phyloP scores from a whole-genome alignment of 2,888 invertebrate species.

The Dinocampus coccinellae region DNA sequence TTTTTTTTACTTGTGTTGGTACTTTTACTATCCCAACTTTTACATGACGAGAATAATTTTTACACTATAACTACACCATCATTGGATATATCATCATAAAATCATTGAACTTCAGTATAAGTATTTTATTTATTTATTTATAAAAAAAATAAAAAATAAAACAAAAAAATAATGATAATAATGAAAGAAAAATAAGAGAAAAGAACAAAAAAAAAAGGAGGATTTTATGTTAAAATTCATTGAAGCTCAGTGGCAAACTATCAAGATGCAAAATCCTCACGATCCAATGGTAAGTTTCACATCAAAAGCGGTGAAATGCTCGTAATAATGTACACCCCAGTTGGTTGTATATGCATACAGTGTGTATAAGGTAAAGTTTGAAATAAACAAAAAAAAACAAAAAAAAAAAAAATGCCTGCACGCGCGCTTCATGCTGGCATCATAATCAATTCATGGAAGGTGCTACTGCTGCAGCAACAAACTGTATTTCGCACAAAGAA shows the following conservation, averaged over 20 bases:
- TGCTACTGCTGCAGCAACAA: conserved; percentile 38
- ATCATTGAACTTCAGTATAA: background rate
- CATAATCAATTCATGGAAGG: conserved; percentile 60
- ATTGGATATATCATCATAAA: background rate
- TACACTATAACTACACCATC: conserved; percentile 54
- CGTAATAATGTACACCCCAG: conserved; percentile 54
- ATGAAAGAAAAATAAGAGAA: too few relatives aligned
- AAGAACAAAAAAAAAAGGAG: too few relatives aligned
- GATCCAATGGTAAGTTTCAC: conserved; percentile 26
- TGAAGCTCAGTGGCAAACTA: conserved; percentile 33
- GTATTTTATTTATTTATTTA: background rate
- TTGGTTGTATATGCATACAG: conserved; percentile 40
- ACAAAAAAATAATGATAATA: too few relatives aligned
- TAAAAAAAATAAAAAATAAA: too few relatives aligned
- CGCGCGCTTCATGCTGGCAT: conserved; percentile 48
- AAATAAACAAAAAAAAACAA: too few relatives aligned
- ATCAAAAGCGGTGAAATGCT: conserved; percentile 49
- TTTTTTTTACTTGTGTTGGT: conserved; percentile 64
- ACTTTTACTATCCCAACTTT: conserved; percentile 60
- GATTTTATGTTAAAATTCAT: too few relatives aligned
- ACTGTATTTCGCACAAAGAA: background rate
- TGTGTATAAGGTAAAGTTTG: conserved; percentile 16
- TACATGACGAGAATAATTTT: conserved; percentile 65
- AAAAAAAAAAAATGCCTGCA: conserved; percentile 53
- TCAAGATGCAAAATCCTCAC: conserved; percentile 43